Conservation (phyloP, 2,797 vertebrate species). For the Parambassis ranga region DNA sequence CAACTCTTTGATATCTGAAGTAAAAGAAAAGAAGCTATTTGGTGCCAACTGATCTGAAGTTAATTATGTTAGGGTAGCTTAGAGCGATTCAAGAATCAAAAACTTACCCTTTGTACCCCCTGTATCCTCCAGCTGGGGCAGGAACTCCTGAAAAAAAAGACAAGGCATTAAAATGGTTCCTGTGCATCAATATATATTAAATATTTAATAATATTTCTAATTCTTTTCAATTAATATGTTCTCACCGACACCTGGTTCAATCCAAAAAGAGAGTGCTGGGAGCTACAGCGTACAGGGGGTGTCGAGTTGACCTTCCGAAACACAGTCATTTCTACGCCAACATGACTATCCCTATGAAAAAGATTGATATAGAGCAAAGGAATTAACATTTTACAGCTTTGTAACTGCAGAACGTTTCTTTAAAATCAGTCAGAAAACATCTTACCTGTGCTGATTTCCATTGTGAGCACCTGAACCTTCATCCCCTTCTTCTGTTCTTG, state of each 20-base stretch:
- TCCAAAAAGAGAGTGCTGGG: conserved; percentile 91
- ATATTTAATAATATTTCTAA: too few relatives aligned
- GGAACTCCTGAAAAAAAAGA: conserved; percentile 79
- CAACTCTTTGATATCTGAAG: conserved; percentile 85
- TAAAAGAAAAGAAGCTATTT: conserved; percentile 12
- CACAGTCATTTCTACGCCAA: conserved; percentile 91
- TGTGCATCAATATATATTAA: not conserved
- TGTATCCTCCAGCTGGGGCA: conserved; percentile 87
- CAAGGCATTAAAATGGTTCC: not conserved
- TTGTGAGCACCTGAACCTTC: conserved; percentile 79
- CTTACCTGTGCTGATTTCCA: conserved; percentile 80
- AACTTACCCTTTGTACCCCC: conserved; percentile 81
- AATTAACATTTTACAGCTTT: not conserved
- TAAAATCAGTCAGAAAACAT: not conserved
- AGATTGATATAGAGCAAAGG: conserved; percentile 3
- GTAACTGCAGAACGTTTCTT: not conserved
- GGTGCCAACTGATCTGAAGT: too few relatives aligned
- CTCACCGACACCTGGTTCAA: conserved; percentile 93
- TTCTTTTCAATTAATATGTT: conserved; percentile 10
- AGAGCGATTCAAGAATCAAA: not conserved
- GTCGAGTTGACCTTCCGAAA: conserved; percentile 93
- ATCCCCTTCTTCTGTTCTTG: conserved; percentile 82
- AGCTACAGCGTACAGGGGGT: conserved; percentile 91
- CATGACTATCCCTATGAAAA: conserved; percentile 83
- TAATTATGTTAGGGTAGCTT: not conserved